phyloP scores from a whole-genome alignment of 1,140 invertebrate species.

The Tetragonula clypearis region DNA sequence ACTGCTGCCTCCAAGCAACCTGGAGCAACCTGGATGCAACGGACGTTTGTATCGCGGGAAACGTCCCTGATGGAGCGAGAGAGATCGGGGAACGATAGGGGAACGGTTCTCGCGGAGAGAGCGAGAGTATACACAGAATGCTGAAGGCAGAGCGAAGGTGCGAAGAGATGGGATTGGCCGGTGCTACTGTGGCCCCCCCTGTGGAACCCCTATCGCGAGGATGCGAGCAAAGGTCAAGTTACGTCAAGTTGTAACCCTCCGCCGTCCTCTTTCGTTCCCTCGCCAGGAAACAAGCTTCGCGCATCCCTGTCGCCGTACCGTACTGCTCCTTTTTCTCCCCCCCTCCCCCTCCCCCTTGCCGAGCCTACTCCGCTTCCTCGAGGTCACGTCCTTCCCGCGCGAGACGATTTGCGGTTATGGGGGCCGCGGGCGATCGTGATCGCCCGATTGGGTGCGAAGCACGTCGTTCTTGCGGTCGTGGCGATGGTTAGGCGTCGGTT shows the following conservation, averaged over 20 bases:
- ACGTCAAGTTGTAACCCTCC: constrained; percentile 37
- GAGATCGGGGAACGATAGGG: constrained; percentile 63
- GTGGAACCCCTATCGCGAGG: constrained; percentile 25
- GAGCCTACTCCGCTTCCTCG: constrained; percentile 45
- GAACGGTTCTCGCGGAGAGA: neutral
- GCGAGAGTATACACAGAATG: neutral
- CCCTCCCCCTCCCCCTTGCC: no score
- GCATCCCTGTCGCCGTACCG: constrained; percentile 1
- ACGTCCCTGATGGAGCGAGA: constrained; percentile 43
- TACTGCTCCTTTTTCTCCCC: constrained; percentile 12
- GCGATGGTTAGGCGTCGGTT: neutral
- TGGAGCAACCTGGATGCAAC: neutral
- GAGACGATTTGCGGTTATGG: constrained; percentile 62
- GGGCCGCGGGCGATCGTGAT: constrained; percentile 49
- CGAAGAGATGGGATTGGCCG: constrained; percentile 55
- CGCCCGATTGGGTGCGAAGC: constrained; percentile 33
- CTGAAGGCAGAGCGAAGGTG: constrained; percentile 26
- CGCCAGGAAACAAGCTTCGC: neutral
- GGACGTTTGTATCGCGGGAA: constrained; percentile 47
- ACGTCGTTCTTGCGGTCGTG: neutral
- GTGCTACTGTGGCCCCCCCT: constrained; percentile 33
- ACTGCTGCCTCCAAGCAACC: neutral
- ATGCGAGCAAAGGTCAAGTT: constrained; percentile 53
- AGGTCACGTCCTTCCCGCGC: constrained; percentile 62
- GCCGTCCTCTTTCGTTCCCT: neutral